Evolutionary conservation across 2,888 invertebrate genomes (phyloP), one percentile per base, ranked within the genome.

Genomic region (Cerastoderma edule): DNA sequence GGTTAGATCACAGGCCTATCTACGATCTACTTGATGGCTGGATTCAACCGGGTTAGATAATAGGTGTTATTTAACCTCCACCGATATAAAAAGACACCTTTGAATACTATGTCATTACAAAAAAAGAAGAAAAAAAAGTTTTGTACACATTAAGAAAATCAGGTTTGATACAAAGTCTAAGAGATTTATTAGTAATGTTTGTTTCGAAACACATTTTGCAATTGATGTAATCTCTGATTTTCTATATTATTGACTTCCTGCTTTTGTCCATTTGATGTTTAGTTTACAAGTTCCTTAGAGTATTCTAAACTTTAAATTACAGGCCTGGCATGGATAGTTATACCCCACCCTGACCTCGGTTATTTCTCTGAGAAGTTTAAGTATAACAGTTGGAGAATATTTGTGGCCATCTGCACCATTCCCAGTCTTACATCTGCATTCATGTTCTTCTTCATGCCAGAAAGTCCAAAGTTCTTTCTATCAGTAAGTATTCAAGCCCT

Each of bases 401-500:
- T 97, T 93, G 94, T 98, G 88, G 94, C 97, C 87, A 95, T 97
- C 79, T 97, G 97, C 94, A 96, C 97, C 85, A 93, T 97, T 88
- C 98, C 98, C 67, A 97, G 97, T 70, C 96, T 98, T 92, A 93
- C 97, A 80, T 97, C 98, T 74, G 97, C 96, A 70, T 95, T 95
- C 78, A 94, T 97, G 84, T 94, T 98, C 39, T 95, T 96, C 92
- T 95, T 90, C 32, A 90, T 93, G 89, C 98, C 98, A 4, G 98
- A 98, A 93, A 97, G 97, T 86, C 97, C 98, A 0, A 97, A 97
- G 92, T 98, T 96, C 93, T 94, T 97, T 68, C 94, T 98, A 79
- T 95, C 96, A 54, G 95, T 95, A 83, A 96, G 97, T 78, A 46
- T 30, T n/a, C n/a, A n/a, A n/a, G n/a, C n/a, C n/a, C n/a, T n/a